Percentiles rank a stretch among this genome's conserved stretches.
Evolutionary conservation across 2,113 vertebrate species (phyloP).

Genomic region (Phocoena sinus): DNA sequence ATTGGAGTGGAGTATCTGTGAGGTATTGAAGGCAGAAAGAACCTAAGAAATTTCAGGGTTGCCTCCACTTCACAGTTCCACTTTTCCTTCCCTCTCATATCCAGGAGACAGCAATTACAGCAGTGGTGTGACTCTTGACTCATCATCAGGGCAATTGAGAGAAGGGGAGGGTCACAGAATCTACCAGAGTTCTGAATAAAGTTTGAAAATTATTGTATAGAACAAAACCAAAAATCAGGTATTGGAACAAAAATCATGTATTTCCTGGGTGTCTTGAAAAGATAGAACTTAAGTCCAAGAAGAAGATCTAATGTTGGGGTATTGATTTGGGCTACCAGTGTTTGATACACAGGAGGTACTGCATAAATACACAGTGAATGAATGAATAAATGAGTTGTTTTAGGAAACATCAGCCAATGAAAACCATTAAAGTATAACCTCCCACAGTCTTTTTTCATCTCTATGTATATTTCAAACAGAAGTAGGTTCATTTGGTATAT

Average conservation of each 20-base stretch:
- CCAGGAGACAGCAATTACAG: background rate
- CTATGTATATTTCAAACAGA: background rate
- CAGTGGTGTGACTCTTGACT: background rate
- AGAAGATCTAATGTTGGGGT: background rate
- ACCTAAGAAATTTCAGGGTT: background rate
- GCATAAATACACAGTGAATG: background rate
- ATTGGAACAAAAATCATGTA: background rate
- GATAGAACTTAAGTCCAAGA: background rate
- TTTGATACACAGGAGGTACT: background rate
- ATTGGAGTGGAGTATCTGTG: background rate
- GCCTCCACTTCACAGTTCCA: background rate
- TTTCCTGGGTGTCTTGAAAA: background rate
- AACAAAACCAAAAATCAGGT: background rate
- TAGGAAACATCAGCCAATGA: background rate
- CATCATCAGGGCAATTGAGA: background rate
- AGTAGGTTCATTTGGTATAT: background rate
- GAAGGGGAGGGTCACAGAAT: background rate
- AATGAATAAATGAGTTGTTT: background rate
- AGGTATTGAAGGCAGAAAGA: background rate
- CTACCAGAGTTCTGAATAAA: background rate
- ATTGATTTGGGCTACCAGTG: background rate
- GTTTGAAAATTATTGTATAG: background rate
- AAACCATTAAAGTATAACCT: background rate
- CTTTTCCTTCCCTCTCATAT: background rate
- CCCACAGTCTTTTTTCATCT: background rate